A percentile compares a stretch with the other conserved stretches of the same genome.
These are phyloP conservation scores for Hyles vespertilio DNA, from an alignment of 1,140 invertebrate species.

Conservation along the genomic window DNA sequence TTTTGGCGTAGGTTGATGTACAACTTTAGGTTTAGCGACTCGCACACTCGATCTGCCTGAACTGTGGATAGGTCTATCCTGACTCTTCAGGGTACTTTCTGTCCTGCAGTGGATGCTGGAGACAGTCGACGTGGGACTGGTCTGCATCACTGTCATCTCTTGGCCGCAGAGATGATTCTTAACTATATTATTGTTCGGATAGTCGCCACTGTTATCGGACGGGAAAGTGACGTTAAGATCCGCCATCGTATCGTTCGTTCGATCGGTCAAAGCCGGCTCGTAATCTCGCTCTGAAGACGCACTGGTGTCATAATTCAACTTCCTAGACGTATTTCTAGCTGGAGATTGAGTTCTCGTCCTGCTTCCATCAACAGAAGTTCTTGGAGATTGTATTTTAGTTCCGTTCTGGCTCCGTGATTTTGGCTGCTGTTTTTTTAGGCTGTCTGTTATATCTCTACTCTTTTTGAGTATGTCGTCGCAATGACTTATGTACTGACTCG, in stretches of 20 bases:
- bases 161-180: constrained; percentile 9
- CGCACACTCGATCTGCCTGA: constrained; percentile 30
- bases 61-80: constrained; percentile 40
- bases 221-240: constrained; percentile 70
- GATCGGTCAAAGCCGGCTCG: constrained; percentile 60
- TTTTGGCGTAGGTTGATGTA: constrained; percentile 29
- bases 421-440: constrained; percentile 40
- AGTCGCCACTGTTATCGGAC: constrained; percentile 53
- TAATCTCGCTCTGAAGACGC: constrained; percentile 50
- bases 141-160: constrained; percentile 11
- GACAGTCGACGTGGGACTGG: not conserved
- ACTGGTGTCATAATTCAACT: constrained; percentile 54
- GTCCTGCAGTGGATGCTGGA: constrained; percentile 2
- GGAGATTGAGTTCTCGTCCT: constrained; percentile 45
- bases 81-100: constrained; percentile 29
- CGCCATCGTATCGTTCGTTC: constrained; percentile 71
- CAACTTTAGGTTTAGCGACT: constrained; percentile 12
- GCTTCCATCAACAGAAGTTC: constrained; percentile 24
- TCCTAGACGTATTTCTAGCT: constrained; percentile 40
- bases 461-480: constrained; percentile 56
- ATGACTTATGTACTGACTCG: constrained; percentile 52
- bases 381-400: constrained; percentile 26
- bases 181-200: constrained; percentile 9
- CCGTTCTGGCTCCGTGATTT: constrained; percentile 19
- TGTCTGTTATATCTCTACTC: constrained; percentile 54